Evolutionary conservation across 2,888 invertebrate genomes (phyloP).

Genomic region (Aphodius granarius): DNA sequence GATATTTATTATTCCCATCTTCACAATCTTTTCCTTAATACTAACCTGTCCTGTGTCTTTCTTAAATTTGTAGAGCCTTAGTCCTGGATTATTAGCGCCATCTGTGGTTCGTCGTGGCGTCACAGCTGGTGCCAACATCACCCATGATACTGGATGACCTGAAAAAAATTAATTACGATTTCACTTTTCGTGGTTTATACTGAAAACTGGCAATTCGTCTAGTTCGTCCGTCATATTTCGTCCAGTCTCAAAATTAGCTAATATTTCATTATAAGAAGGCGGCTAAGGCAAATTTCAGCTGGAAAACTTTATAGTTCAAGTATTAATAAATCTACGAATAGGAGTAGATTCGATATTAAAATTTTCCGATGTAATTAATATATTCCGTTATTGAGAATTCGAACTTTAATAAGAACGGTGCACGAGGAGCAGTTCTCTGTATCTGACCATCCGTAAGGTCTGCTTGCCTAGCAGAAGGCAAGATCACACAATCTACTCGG

Average conservation of each 20-base stretch:
- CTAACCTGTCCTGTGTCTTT: constrained; percentile 80
- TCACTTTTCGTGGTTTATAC: no score
- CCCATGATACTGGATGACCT: constrained; percentile 86
- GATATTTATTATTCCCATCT: no score
- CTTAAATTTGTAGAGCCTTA: constrained; percentile 88
- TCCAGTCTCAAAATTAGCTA: no score
- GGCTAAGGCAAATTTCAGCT: neutral
- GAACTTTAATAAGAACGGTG: neutral
- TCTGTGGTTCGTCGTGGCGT: constrained; percentile 80
- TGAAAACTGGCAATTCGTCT: no score
- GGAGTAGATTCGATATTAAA: neutral
- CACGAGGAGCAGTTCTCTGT: neutral
- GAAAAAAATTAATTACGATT: no score
- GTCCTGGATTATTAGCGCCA: constrained; percentile 84
- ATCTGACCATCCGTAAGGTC: neutral
- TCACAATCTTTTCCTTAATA: no score
- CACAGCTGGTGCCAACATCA: constrained; percentile 86
- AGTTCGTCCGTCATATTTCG: no score
- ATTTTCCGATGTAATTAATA: neutral
- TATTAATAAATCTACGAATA: neutral
- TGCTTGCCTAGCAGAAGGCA: neutral
- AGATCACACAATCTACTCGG: neutral
- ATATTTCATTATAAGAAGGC: no score
- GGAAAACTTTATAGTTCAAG: neutral
- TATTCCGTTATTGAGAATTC: neutral